A percentile compares a stretch with the other conserved stretches of the same genome.
Conservation (phyloP, 1,140 invertebrate genomes). For the Polypedilum vanderplanki region DNA sequence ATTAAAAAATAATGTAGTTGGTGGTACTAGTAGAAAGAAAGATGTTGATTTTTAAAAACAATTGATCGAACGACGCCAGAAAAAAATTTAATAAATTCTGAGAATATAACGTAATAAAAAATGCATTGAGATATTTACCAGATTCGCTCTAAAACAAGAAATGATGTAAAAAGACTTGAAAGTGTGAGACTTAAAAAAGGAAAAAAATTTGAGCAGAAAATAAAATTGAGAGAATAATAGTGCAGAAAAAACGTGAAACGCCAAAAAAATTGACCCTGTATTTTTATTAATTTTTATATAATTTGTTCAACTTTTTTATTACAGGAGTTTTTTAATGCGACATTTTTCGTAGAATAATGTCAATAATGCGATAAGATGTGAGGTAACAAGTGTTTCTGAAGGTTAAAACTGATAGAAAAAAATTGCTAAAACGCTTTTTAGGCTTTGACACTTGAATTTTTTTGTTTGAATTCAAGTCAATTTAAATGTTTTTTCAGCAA, state of each 20-base stretch:
- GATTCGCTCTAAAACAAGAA: not conserved
- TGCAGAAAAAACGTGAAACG: slow-evolving; percentile 15
- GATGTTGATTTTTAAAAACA: not conserved
- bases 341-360: too few relatives aligned
- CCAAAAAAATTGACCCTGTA: not conserved
- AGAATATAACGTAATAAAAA: not conserved
- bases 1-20: not conserved
- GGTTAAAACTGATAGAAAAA: too few relatives aligned
- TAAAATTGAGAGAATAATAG: slow-evolving; percentile 19
- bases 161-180: slow-evolving; percentile 17
- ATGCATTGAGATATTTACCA: not conserved
- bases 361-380: too few relatives aligned
- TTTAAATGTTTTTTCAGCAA: too few relatives aligned
- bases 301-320: too few relatives aligned
- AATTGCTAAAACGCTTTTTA: too few relatives aligned
- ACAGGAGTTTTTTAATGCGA: too few relatives aligned
- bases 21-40: not conserved
- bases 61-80: too few relatives aligned
- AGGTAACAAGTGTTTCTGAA: too few relatives aligned
- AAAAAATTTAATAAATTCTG: not conserved
- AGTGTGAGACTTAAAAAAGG: slow-evolving; percentile 16
- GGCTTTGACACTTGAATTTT: too few relatives aligned
- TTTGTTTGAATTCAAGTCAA: too few relatives aligned
- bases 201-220: not conserved
- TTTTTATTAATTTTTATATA: too few relatives aligned